These are phyloP conservation scores for Chlamydotis undulata DNA, from an alignment of 2,113 vertebrate genomes.

Conservation along the genomic window DNA sequence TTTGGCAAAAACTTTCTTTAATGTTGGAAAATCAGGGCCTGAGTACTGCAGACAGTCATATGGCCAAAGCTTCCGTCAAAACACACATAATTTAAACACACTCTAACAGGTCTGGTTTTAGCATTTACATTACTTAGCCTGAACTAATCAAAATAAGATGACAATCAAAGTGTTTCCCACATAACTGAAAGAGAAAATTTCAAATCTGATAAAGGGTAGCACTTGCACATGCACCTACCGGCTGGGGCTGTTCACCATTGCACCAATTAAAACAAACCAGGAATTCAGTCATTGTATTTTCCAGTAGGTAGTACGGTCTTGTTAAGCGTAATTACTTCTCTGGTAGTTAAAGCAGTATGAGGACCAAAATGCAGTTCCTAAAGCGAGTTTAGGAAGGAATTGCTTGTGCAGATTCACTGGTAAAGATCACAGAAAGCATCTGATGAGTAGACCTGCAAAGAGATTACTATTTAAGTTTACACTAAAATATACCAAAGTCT, in stretches of 20 bases:
- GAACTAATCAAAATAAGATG: neutral
- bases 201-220: neutral
- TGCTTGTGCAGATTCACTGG: neutral
- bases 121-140: neutral
- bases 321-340: neutral
- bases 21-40: neutral
- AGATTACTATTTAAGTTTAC: neutral
- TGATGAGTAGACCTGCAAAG: neutral
- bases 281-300: slow-evolving; percentile 84
- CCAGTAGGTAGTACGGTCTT: neutral
- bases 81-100: neutral
- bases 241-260: slow-evolving; percentile 86
- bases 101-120: neutral
- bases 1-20: neutral
- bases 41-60: neutral
- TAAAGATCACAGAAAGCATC: neutral
- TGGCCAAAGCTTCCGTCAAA: neutral
- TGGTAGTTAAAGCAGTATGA: neutral
- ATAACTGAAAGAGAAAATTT: neutral
- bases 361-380: neutral
- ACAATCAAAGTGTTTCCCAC: neutral
- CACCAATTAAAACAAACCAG: slow-evolving; percentile 75
- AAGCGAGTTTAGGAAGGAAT: neutral
- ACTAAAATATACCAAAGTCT: neutral
- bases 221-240: slow-evolving; percentile 76